Base-by-base conservation (phyloP, 2,888 invertebrate species). In the Frankliniella intonsa region DNA sequence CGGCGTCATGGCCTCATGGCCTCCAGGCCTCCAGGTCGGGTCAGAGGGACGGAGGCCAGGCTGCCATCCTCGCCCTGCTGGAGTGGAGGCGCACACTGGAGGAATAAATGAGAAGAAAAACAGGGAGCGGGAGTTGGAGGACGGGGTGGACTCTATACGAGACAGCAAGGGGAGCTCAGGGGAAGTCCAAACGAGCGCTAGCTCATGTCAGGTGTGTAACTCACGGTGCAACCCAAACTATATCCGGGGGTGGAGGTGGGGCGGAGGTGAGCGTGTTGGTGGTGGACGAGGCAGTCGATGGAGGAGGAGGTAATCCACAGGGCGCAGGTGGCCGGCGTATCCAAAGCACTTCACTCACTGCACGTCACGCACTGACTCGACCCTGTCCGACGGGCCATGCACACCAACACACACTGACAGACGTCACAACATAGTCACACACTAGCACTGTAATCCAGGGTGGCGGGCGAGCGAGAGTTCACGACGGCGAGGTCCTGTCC, bases 61-160 rank as follows among this genome's bases (percentile, higher is more conserved):
- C 69, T 22, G 38, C 69, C 69, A 76, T 76, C 69, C 38, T 38
- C 38, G 38, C 38, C 38, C 38, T 38, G 38, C 38, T 38, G 38
- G 38, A 38, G 38, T 5, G 38, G 38, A 38, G 38, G 69, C 69
- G 22, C 69, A 76, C 22, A 76, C 69, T 76, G 69, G 69, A 76
- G 69, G 69, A 76, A 76, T 76, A 25, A 76, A 25, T 5, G 25
- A 76, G 69, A 76, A 76, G 25, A 65, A 25, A 76, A 76, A 76
- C 69, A 76, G 69, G 69, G 69, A 22, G 69, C 5, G 25, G 22
- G 69, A 22, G 69, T 76, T n/a, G n/a, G n/a, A n/a, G 38, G 38
- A 38, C n/a, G n/a, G 69, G 69, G 69, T 25, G 69, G 69, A 25
- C 25, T 76, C 69, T 76, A n/a, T n/a, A 76, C 25, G 69, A 76